A percentile compares a stretch with the other conserved stretches of the same genome.
Conservation (phyloP, 2,113 vertebrate genomes). For the Salvator merianae region DNA sequence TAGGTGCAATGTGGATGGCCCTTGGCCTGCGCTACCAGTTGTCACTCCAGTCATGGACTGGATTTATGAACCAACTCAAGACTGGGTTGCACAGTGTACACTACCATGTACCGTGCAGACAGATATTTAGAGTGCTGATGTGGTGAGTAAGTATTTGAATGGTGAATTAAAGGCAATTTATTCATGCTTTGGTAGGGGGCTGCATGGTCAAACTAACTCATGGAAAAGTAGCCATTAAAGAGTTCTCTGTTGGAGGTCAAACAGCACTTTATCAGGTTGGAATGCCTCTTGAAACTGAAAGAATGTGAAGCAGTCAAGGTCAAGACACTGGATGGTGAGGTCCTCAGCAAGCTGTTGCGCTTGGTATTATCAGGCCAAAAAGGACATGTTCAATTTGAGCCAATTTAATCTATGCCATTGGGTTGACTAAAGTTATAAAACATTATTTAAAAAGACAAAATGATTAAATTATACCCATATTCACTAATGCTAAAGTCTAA, state of each 20-base stretch:
- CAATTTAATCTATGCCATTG: background rate
- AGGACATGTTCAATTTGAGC: background rate
- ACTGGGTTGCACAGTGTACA: too few species aligned
- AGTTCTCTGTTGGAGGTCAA: background rate
- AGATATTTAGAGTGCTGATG: too few species aligned
- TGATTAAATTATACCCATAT: background rate
- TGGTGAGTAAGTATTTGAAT: background rate
- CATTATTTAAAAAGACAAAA: background rate
- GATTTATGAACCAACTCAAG: too few species aligned
- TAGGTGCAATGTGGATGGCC: too few species aligned
- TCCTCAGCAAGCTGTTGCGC: background rate
- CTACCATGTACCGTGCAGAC: too few species aligned
- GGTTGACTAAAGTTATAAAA: background rate
- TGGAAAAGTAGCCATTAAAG: background rate
- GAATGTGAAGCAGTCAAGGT: background rate
- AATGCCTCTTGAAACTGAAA: background rate
- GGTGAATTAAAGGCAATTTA: background rate
- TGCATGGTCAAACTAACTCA: background rate
- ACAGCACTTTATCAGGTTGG: background rate
- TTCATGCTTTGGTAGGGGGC: background rate
- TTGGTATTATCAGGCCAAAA: background rate
- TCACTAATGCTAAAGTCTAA: background rate
- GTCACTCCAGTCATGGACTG: too few species aligned
- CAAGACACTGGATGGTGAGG: too few species aligned
- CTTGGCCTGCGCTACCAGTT: too few species aligned